Evolutionary conservation across 2,888 invertebrate species (phyloP).

Genomic region (Phaonia tiefii): DNA sequence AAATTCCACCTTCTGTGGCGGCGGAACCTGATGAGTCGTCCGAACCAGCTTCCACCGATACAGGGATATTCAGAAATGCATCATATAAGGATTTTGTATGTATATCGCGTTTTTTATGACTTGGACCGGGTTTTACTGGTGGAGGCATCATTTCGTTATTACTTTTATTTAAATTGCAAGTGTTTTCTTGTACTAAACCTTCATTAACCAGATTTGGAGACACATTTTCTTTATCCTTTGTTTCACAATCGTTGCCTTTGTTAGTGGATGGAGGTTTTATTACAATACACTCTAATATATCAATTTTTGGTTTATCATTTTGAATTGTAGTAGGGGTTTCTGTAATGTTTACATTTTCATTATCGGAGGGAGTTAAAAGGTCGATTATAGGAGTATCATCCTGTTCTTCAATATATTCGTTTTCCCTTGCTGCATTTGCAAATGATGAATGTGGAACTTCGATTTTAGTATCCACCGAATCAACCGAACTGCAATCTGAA

Average conservation of each 20-base stretch:
- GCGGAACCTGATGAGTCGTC: background rate
- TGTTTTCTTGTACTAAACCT: background rate
- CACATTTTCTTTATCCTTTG: slow-evolving; percentile 36
- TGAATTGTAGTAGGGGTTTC: background rate
- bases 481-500: background rate
- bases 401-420: slow-evolving; percentile 34
- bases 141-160: slow-evolving; percentile 11
- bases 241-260: background rate
- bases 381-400: slow-evolving; percentile 43
- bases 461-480: background rate
- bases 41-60: slow-evolving; percentile 8
- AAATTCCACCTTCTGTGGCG: background rate
- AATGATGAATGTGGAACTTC: background rate
- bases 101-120: slow-evolving; percentile 9
- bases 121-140: background rate
- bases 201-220: background rate
- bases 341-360: background rate
- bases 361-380: slow-evolving; percentile 46
- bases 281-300: slow-evolving; percentile 57
- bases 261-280: slow-evolving; percentile 45
- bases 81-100: slow-evolving; percentile 43
- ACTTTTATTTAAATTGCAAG: slow-evolving; percentile 10
- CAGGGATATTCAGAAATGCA: slow-evolving; percentile 7
- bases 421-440: background rate
- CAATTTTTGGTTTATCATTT: slow-evolving; percentile 22